Conservation (phyloP, 2,797 vertebrate genomes). For the Dromococcyx pavoninus region DNA sequence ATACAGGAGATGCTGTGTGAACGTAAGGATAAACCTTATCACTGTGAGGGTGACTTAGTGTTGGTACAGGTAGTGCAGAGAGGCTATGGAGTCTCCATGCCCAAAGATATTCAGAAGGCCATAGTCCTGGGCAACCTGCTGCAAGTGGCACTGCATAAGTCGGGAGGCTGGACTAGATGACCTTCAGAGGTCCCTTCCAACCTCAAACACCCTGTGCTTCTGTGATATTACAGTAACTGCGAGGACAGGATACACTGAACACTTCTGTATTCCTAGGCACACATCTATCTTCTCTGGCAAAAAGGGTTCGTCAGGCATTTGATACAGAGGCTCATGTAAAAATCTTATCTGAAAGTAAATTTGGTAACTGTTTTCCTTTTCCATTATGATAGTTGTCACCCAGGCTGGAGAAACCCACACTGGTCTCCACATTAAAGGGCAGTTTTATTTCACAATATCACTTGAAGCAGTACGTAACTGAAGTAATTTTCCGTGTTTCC, state of each 20-base stretch:
- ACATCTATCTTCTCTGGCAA: background rate
- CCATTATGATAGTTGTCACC: constrained; percentile 2
- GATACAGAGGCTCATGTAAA: background rate
- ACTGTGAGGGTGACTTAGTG: background rate
- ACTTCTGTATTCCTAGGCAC: background rate
- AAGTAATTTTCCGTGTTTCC: constrained; percentile 13
- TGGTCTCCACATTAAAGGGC: background rate
- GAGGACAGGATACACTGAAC: background rate
- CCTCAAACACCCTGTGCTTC: background rate
- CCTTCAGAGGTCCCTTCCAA: background rate
- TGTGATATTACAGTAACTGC: background rate
- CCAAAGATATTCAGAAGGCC: background rate
- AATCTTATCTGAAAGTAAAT: constrained; percentile 23
- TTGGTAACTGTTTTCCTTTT: background rate
- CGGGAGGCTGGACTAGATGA: background rate
- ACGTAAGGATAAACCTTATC: background rate
- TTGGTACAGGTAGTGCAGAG: background rate
- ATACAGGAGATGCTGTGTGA: background rate
- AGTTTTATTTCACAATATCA: constrained; percentile 22
- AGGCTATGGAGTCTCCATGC: background rate
- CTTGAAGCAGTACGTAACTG: background rate
- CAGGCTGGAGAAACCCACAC: constrained; percentile 1
- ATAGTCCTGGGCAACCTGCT: background rate
- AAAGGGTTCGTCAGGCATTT: background rate
- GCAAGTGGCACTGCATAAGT: background rate